A percentile compares a stretch with the other conserved stretches of the same genome.
Evolutionary conservation across 2,888 invertebrate genomes (phyloP).

Genomic region (Ophion ventricosus): DNA sequence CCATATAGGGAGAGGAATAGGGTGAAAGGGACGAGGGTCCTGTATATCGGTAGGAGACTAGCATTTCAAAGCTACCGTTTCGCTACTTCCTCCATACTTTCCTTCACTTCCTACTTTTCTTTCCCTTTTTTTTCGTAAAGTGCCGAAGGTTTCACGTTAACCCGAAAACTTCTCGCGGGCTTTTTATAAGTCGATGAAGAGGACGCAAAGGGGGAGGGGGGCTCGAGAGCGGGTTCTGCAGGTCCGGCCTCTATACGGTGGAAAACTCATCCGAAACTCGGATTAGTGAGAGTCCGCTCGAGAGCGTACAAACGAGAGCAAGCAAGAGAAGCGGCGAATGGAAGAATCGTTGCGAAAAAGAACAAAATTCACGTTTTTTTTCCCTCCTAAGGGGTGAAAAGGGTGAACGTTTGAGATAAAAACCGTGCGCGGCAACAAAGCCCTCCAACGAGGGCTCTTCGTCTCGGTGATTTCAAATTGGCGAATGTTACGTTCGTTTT

Average conservation of each 20-base stretch:
- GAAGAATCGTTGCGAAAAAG: constrained; percentile 48
- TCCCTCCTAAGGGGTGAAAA: constrained; percentile 22
- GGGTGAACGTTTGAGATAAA: constrained; percentile 5
- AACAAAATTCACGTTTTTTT: constrained; percentile 28
- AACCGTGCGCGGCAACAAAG: constrained; percentile 42
- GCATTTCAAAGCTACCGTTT: constrained; percentile 45
- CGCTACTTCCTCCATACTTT: constrained; percentile 12
- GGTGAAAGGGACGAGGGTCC: constrained; percentile 39
- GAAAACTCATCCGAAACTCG: constrained; percentile 81
- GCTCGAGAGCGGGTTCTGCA: constrained; percentile 35
- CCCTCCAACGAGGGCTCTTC: constrained; percentile 35
- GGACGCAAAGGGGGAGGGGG: constrained; percentile 32
- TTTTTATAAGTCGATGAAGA: constrained; percentile 75
- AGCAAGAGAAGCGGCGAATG: constrained; percentile 37
- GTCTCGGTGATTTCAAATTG: constrained; percentile 48
- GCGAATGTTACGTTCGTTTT: constrained; percentile 22
- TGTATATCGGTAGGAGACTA: constrained; percentile 44
- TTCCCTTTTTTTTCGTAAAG: constrained; percentile 44
- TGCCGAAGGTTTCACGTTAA: constrained; percentile 74
- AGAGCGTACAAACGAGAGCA: constrained; percentile 30
- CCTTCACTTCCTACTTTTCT: constrained; percentile 10
- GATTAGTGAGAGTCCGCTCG: constrained; percentile 73
- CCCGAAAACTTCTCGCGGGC: constrained; percentile 70
- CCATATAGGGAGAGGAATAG: constrained; percentile 19
- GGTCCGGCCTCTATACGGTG: constrained; percentile 54